Base-by-base conservation (phyloP, 1,140 invertebrate genomes). In the Orchesella cincta region DNA sequence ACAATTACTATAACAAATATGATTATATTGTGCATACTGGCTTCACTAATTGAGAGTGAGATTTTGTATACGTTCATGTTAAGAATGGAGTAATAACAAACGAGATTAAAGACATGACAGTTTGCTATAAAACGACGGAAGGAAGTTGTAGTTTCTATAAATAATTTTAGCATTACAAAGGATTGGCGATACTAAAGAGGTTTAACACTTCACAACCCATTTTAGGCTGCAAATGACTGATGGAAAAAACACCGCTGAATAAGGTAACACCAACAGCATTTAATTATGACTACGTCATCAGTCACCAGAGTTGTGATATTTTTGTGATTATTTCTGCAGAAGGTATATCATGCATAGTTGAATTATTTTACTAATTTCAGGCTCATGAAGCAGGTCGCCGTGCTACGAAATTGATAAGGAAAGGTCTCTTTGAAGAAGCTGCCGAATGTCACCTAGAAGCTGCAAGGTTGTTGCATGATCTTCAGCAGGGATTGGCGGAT, bases 311-410 rank as follows among this genome's bases (percentile, higher is more conserved):
- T 20, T 20, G 39, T 46, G 20, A 12, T 46, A 46, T 46, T 46
- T 46, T 12, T 46, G 20, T 12, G 20, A 20, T 46, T 46, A 12
- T 46, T 46, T 46, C 20, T 14, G 23, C 23, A n/a, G 23, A 62
- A 62, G 20, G 39, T 46, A 62, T 62, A 26, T 14, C 23, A 14
- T 57, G 12, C 8, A 23, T 18, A 57, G 12, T 23, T 18, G 52
- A 57, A 3, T 57, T 57, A 14, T 23, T 57, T 57, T 57, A 18
- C 14, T 57, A 23, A 57, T 71, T 36, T 52, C 23, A 80, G 79
- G 79, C 79, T 12, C 79, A 80, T 46, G 64, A 74, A 64, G 52
- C 74, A 26, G 76, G 76, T 33, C 73, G 79, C 12, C 46, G 76
- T 74, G 79, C 79, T 57, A 70, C 72, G 52, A 78, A 78, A 31